phyloP scores from a whole-genome alignment of 2,113 vertebrate species.

The Ancistrus triradiatus region DNA sequence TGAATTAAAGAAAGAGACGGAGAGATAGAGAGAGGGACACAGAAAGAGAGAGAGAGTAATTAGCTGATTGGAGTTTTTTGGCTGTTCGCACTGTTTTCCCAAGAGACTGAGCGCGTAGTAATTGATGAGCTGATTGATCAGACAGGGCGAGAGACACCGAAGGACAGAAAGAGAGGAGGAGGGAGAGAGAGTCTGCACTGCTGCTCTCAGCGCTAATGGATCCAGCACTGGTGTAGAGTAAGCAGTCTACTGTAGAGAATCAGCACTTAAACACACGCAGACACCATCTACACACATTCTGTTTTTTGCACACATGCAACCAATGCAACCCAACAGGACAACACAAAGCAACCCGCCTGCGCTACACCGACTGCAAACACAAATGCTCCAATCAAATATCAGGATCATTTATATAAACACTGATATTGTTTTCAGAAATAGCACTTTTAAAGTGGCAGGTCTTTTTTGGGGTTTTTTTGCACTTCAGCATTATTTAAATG shows the following conservation, averaged over 20 bases:
- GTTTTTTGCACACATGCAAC: neutral
- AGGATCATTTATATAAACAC: too few relatives aligned
- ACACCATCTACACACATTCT: slow-evolving; percentile 1
- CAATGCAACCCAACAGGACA: neutral
- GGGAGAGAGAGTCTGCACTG: slow-evolving; percentile 21
- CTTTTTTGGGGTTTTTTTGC: too few relatives aligned
- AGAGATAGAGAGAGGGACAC: slow-evolving; percentile 21
- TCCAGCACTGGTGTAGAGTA: slow-evolving; percentile 35
- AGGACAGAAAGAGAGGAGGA: slow-evolving; percentile 3
- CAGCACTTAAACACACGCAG: slow-evolving; percentile 32
- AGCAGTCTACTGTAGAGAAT: slow-evolving; percentile 40
- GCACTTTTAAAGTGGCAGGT: too few relatives aligned
- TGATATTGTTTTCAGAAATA: too few relatives aligned
- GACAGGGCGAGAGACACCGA: slow-evolving; percentile 1
- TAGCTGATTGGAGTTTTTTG: slow-evolving; percentile 67
- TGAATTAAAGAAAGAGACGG: slow-evolving; percentile 23
- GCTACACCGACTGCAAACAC: neutral
- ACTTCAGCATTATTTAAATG: too few relatives aligned
- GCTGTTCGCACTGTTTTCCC: slow-evolving; percentile 57
- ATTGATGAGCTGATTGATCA: slow-evolving; percentile 72
- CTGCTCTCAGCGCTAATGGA: slow-evolving; percentile 42
- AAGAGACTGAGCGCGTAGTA: slow-evolving; percentile 64
- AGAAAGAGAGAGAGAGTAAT: slow-evolving; percentile 57
- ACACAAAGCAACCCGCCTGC: neutral
- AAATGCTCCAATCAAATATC: too few relatives aligned